Conservation (phyloP, 2,888 invertebrate species). For the Himalopsyche kuldschensis region DNA sequence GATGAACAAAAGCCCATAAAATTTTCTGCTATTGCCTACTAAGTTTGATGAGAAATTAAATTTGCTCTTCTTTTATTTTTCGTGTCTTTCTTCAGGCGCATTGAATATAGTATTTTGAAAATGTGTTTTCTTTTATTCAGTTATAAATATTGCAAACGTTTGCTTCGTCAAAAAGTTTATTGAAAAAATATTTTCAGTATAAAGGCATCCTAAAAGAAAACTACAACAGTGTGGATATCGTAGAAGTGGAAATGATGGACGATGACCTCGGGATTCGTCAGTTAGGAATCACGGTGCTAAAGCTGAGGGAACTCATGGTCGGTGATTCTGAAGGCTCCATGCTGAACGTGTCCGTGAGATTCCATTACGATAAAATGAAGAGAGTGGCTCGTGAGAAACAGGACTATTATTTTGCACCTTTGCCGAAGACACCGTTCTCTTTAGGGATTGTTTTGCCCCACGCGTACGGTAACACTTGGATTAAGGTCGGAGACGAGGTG, state of each 20-base stretch:
- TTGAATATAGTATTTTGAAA: no score
- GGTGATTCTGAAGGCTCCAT: conserved; percentile 68
- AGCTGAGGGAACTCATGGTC: conserved; percentile 71
- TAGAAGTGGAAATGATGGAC: conserved; percentile 89
- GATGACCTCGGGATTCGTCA: conserved; percentile 67
- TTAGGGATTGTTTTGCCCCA: conserved; percentile 83
- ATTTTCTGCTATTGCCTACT: no score
- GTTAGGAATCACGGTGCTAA: conserved; percentile 60
- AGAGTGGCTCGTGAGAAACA: conserved; percentile 78
- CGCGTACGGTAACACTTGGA: conserved; percentile 75
- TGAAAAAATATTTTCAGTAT: conserved; percentile 49
- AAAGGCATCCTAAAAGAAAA: conserved; percentile 78
- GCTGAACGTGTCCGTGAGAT: conserved; percentile 69
- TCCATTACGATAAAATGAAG: conserved; percentile 85
- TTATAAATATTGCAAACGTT: no score
- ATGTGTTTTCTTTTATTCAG: no score
- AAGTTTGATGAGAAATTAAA: no score
- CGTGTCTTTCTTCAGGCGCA: no score
- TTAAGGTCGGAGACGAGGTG: conserved; percentile 78
- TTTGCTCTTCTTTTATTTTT: no score
- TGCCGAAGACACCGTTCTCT: conserved; percentile 85
- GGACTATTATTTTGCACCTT: conserved; percentile 80
- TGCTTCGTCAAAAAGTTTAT: no score
- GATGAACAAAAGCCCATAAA: no score
- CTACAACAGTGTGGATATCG: conserved; percentile 94